These are phyloP conservation scores for Caenorhabditis uteleia DNA, from an alignment of 2,888 invertebrate species.

Conservation along the genomic window DNA sequence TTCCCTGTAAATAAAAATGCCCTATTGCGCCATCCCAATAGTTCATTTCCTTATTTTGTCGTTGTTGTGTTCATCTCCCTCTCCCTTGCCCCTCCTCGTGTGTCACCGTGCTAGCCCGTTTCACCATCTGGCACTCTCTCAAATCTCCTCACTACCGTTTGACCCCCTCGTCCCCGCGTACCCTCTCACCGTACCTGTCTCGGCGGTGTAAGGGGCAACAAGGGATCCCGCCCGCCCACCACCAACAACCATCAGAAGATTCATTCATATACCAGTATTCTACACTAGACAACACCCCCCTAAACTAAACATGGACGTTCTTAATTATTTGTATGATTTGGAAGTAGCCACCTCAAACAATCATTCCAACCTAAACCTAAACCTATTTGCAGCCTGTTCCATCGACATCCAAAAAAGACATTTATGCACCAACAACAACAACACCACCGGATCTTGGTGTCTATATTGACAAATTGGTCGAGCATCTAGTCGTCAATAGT, in stretches of 20 bases:
- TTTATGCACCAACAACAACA: background rate
- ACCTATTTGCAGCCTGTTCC: conserved; percentile 47
- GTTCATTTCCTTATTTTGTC: no score
- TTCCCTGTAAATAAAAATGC: no score
- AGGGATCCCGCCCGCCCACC: no score
- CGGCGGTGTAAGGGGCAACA: no score
- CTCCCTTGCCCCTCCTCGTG: background rate
- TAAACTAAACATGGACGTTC: conserved; percentile 40
- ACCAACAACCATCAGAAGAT: no score
- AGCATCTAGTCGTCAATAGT: conserved; percentile 51
- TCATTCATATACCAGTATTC: no score
- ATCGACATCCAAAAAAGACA: conserved; percentile 25
- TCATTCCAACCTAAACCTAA: background rate
- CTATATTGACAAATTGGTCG: conserved; percentile 57
- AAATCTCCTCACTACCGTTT: background rate
- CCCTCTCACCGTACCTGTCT: background rate
- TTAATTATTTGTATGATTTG: conserved; percentile 27
- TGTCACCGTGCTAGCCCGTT: background rate
- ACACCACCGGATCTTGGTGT: conserved; percentile 35
- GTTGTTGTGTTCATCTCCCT: background rate
- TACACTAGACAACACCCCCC: no score
- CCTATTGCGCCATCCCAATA: no score
- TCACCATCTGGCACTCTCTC: background rate
- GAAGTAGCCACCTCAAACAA: conserved; percentile 7
- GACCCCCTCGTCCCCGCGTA: conserved; percentile 11